phyloP scores from a whole-genome alignment of 2,888 invertebrate species.

The Corbicula japonica region DNA sequence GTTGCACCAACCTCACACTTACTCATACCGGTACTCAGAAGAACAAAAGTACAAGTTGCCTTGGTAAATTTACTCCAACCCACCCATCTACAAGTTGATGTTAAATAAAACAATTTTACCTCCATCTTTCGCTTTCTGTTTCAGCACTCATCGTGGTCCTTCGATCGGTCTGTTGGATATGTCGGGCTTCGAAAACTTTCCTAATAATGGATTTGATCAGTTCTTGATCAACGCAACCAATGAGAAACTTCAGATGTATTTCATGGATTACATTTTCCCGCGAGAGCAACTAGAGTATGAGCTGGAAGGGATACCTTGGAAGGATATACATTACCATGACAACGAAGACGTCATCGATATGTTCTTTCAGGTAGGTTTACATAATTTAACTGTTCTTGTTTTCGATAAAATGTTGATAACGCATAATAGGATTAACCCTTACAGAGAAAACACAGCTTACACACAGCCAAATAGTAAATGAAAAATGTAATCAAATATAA shows the following conservation, averaged over 20 bases:
- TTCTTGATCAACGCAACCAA: constrained; percentile 78
- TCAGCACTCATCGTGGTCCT: constrained; percentile 63
- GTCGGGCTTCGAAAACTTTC: constrained; percentile 80
- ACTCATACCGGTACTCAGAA: too few species aligned
- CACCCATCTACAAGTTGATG: background rate
- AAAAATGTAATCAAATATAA: too few species aligned
- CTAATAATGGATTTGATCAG: constrained; percentile 75
- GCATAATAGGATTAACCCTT: too few species aligned
- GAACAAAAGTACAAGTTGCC: too few species aligned
- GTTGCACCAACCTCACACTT: background rate
- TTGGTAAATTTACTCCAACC: too few species aligned
- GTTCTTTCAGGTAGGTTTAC: constrained; percentile 73
- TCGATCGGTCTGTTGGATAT: constrained; percentile 77
- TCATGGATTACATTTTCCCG: constrained; percentile 81
- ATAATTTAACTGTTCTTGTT: too few species aligned
- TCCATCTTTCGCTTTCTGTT: background rate
- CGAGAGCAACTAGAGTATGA: constrained; percentile 77
- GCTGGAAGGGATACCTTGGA: constrained; percentile 77
- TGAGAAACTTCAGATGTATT: constrained; percentile 79
- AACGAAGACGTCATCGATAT: constrained; percentile 77
- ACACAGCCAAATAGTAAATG: too few species aligned
- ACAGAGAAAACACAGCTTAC: too few species aligned
- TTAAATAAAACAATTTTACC: constrained; percentile 30
- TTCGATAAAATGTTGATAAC: too few species aligned
- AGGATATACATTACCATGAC: constrained; percentile 72